These are phyloP conservation scores for Equus przewalskii DNA, from an alignment of 2,113 vertebrate species.

Conservation along the genomic window DNA sequence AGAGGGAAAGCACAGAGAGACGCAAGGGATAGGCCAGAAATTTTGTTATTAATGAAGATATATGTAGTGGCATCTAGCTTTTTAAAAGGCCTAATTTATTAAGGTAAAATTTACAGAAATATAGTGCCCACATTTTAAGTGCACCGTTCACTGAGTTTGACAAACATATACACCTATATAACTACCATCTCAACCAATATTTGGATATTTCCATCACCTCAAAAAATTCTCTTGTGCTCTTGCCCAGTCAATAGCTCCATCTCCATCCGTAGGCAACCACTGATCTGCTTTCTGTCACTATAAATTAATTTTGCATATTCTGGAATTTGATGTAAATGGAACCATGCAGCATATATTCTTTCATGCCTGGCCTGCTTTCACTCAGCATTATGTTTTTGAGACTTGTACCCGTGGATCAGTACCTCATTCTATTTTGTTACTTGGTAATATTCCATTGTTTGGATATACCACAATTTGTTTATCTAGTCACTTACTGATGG, in stretches of 20 bases:
- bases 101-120: neutral
- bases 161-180: neutral
- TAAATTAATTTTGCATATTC: neutral
- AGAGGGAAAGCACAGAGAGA: neutral
- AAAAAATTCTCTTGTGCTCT: neutral
- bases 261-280: neutral
- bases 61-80: neutral
- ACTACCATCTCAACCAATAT: neutral
- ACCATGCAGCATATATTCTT: neutral
- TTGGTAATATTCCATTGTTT: neutral
- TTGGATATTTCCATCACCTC: neutral
- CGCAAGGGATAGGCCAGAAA: neutral
- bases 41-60: neutral
- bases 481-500: neutral
- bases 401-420: neutral
- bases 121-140: slow-evolving; percentile 31
- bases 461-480: neutral
- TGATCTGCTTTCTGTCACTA: neutral
- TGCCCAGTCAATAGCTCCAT: neutral
- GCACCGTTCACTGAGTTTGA: neutral
- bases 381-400: neutral
- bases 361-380: neutral
- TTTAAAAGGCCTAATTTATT: neutral
- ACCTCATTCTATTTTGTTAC: neutral
- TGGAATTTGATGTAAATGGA: slow-evolving; percentile 24